Evolutionary conservation across 2,113 vertebrate genomes (phyloP).

Genomic region (Tinamus guttatus): DNA sequence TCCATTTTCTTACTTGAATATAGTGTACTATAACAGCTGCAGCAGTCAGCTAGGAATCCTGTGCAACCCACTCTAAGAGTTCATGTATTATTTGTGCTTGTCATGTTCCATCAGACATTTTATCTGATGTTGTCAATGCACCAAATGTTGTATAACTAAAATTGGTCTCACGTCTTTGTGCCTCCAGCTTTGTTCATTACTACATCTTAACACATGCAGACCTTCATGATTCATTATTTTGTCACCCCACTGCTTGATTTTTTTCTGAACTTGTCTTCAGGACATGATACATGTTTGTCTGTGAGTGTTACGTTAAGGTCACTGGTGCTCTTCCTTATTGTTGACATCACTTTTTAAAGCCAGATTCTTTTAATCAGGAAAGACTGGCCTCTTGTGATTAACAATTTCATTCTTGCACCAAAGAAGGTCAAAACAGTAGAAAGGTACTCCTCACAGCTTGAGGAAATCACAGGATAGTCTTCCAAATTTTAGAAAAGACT

Average conservation of each 20-base stretch:
- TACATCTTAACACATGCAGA: background rate
- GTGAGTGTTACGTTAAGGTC: background rate
- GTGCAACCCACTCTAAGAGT: fast-evolving
- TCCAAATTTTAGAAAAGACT: background rate
- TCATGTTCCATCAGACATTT: background rate
- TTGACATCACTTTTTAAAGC: background rate
- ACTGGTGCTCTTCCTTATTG: background rate
- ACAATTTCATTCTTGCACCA: background rate
- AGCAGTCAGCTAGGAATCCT: background rate
- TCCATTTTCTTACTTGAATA: background rate
- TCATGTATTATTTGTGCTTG: slow-evolving; percentile 33
- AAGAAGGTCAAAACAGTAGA: background rate
- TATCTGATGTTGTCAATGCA: background rate
- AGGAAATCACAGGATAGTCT: background rate
- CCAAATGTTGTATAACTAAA: background rate
- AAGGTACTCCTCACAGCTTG: background rate
- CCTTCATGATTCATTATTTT: background rate
- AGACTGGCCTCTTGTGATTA: background rate
- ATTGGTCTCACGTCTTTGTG: fast-evolving
- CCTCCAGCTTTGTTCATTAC: background rate
- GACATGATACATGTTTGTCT: background rate
- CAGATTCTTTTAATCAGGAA: background rate
- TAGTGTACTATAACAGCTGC: background rate
- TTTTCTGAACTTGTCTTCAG: background rate
- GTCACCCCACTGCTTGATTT: background rate